phyloP scores from a whole-genome alignment of 1,140 invertebrate genomes.

The Pseudomyrmex sp. region DNA sequence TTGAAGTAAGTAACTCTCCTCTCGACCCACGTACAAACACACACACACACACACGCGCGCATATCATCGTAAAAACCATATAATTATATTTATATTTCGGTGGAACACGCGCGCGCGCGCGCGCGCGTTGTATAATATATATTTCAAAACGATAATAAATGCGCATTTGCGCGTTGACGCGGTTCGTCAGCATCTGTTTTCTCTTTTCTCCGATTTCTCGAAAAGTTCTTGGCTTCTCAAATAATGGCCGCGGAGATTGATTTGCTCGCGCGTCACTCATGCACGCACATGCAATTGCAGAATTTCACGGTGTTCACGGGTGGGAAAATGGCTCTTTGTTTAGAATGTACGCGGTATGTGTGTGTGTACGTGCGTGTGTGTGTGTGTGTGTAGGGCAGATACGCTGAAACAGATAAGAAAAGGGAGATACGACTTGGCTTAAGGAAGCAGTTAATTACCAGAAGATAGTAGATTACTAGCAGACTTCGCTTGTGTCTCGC shows the following conservation, averaged over 20 bases:
- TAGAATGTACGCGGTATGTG: slow-evolving; percentile 64
- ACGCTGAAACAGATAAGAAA: slow-evolving; percentile 65
- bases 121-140: not conserved
- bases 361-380: slow-evolving; percentile 43
- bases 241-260: slow-evolving; percentile 26
- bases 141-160: slow-evolving; percentile 9
- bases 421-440: slow-evolving; percentile 80
- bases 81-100: too few species aligned
- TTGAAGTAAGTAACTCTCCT: not conserved
- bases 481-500: slow-evolving; percentile 68
- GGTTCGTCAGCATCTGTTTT: slow-evolving; percentile 1
- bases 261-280: slow-evolving; percentile 15
- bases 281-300: slow-evolving; percentile 40
- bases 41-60: too few species aligned
- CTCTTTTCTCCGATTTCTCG: slow-evolving; percentile 13
- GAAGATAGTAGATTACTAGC: slow-evolving; percentile 80
- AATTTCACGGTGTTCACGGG: slow-evolving; percentile 51
- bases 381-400: slow-evolving; percentile 63
- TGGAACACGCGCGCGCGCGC: too few species aligned
- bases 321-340: slow-evolving; percentile 78
- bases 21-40: too few species aligned
- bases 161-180: too few species aligned
- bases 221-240: slow-evolving; percentile 46
- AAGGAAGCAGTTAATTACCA: slow-evolving; percentile 84
- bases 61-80: too few species aligned